Evolutionary conservation across 2,113 vertebrate species (phyloP).

Genomic region (Chamaetylas fuelleborni): DNA sequence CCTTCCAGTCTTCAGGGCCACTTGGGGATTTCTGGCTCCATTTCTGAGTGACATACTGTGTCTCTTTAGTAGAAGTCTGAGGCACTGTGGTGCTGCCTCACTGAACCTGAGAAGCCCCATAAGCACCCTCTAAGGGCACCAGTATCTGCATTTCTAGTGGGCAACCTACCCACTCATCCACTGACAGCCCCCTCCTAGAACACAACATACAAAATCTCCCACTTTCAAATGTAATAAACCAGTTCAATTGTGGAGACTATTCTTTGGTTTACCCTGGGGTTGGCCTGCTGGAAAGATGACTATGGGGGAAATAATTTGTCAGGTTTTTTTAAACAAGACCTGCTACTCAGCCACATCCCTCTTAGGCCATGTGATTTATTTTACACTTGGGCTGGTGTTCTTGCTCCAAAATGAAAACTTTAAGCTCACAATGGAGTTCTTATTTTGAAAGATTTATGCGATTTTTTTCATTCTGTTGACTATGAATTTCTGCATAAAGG

Average conservation of each 20-base stretch:
- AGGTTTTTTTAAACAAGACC: neutral
- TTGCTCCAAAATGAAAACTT: neutral
- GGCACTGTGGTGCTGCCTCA: neutral
- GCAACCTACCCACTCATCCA: neutral
- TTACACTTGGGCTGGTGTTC: neutral
- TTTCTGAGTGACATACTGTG: neutral
- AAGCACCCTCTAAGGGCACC: neutral
- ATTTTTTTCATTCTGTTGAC: neutral
- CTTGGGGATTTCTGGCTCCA: rapidly evolving
- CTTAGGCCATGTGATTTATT: neutral
- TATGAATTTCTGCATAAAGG: neutral
- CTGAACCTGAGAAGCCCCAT: neutral
- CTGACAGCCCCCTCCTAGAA: neutral
- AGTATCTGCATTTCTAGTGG: neutral
- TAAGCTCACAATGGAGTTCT: neutral
- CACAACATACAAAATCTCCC: rapidly evolving
- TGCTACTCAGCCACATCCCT: neutral
- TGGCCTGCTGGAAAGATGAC: neutral
- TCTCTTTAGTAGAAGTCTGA: neutral
- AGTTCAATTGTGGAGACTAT: neutral
- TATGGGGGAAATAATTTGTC: rapidly evolving
- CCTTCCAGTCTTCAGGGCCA: neutral
- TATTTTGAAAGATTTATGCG: neutral
- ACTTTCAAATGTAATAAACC: neutral
- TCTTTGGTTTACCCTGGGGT: neutral